Evolutionary conservation across 2,113 vertebrate species (phyloP).

Genomic region (Conger conger): DNA sequence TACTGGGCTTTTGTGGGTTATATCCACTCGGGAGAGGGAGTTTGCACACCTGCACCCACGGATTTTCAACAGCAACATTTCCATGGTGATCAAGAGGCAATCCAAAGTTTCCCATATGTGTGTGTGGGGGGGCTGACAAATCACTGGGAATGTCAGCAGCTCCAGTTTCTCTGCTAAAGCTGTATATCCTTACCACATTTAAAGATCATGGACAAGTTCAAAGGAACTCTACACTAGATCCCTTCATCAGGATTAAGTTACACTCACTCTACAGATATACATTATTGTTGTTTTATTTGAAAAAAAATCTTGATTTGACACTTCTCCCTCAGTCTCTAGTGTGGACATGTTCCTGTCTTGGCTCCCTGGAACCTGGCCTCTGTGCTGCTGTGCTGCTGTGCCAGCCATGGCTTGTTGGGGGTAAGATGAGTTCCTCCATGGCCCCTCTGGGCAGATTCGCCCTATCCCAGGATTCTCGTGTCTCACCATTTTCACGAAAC

Average conservation of each 20-base stretch:
- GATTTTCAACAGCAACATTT: not conserved
- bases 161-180: not conserved
- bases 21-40: not conserved
- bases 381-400: not conserved
- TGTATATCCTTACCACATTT: not conserved
- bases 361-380: not conserved
- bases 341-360: not conserved
- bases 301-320: not conserved
- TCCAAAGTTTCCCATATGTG: slow-evolving; percentile 4
- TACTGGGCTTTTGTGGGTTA: too few relatives aligned
- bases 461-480: not conserved
- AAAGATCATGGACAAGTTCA: not conserved
- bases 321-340: slow-evolving; percentile 1
- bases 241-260: not conserved
- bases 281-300: not conserved
- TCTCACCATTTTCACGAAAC: not conserved
- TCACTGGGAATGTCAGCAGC: not conserved
- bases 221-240: not conserved
- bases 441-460: not conserved
- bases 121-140: not conserved
- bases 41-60: not conserved
- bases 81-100: not conserved
- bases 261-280: not conserved
- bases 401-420: slow-evolving; percentile 7
- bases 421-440: not conserved